phyloP scores from a whole-genome alignment of 2,797 vertebrate species.

The Paratrypauchen microcephalus region DNA sequence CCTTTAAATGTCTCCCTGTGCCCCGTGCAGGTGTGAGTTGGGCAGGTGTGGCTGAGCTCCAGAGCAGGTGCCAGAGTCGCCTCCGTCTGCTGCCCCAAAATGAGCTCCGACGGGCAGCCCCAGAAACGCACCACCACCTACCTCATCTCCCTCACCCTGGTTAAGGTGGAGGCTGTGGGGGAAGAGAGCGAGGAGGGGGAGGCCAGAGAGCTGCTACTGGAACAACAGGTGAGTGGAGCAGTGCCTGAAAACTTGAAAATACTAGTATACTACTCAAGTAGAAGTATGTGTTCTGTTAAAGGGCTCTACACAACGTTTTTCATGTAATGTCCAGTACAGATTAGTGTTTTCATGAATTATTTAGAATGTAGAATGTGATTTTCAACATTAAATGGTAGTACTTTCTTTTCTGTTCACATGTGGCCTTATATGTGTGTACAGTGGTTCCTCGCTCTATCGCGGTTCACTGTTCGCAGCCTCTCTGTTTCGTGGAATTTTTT shows the following conservation, averaged over 20 bases:
- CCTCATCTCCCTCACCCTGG: constrained; percentile 95
- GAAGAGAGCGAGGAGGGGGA: constrained; percentile 60
- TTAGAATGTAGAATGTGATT: too few relatives aligned
- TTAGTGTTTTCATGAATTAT: too few relatives aligned
- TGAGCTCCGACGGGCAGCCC: constrained; percentile 87
- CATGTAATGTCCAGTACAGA: too few relatives aligned
- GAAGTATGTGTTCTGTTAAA: too few relatives aligned
- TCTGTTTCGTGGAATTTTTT: too few relatives aligned
- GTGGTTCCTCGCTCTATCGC: too few relatives aligned
- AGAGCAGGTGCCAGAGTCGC: constrained; percentile 59
- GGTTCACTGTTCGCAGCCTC: too few relatives aligned
- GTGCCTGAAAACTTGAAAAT: not conserved
- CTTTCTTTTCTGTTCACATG: too few relatives aligned
- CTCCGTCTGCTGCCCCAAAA: constrained; percentile 75
- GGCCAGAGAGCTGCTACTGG: not conserved
- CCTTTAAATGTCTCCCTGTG: not conserved
- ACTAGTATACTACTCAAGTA: too few relatives aligned
- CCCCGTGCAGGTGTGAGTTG: constrained; percentile 47
- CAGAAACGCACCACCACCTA: constrained; percentile 95
- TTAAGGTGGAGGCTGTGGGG: constrained; percentile 91
- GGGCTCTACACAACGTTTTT: too few relatives aligned
- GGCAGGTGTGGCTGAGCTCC: constrained; percentile 63
- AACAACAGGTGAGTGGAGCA: not conserved
- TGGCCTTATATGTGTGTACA: too few relatives aligned
- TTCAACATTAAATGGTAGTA: too few relatives aligned